These are phyloP conservation scores for Nephrotoma flavescens DNA, from an alignment of 2,888 invertebrate genomes.

Conservation along the genomic window DNA sequence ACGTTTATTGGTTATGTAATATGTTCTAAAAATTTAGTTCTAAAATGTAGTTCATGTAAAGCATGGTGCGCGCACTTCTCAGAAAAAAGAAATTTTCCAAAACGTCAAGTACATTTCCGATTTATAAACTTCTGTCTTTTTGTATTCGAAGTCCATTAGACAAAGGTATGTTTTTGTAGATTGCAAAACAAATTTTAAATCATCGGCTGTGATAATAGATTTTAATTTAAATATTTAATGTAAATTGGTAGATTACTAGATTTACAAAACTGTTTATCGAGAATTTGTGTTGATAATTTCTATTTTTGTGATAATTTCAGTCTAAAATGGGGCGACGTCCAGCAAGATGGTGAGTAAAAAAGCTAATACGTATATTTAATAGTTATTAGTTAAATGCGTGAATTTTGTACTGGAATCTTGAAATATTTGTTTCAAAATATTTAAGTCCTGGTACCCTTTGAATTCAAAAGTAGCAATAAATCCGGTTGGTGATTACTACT, in stretches of 20 bases:
- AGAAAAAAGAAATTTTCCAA: background rate
- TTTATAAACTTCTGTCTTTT: background rate
- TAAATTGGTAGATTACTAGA: background rate
- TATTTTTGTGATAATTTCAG: slow-evolving; percentile 23
- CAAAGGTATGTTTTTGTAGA: background rate
- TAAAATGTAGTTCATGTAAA: background rate
- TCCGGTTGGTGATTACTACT: background rate
- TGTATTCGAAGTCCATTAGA: background rate
- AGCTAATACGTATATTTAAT: background rate
- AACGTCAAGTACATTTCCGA: background rate
- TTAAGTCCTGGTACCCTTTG: background rate
- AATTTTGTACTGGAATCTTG: background rate
- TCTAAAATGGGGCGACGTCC: slow-evolving; percentile 94
- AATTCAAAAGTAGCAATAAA: background rate
- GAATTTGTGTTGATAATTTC: background rate
- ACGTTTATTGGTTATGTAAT: no score
- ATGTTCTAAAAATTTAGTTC: background rate
- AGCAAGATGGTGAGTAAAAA: slow-evolving; percentile 83
- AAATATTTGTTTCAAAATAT: background rate
- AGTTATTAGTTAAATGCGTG: background rate
- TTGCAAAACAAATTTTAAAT: background rate
- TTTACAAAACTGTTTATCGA: background rate
- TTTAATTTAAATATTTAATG: background rate
- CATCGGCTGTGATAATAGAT: background rate
- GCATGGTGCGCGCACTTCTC: background rate